A percentile compares a stretch with the other conserved stretches of the same genome.
These are phyloP conservation scores for Catalaphyllia jardinei DNA, from an alignment of 64 coral and sea anemone genomes.

Conservation along the genomic window DNA sequence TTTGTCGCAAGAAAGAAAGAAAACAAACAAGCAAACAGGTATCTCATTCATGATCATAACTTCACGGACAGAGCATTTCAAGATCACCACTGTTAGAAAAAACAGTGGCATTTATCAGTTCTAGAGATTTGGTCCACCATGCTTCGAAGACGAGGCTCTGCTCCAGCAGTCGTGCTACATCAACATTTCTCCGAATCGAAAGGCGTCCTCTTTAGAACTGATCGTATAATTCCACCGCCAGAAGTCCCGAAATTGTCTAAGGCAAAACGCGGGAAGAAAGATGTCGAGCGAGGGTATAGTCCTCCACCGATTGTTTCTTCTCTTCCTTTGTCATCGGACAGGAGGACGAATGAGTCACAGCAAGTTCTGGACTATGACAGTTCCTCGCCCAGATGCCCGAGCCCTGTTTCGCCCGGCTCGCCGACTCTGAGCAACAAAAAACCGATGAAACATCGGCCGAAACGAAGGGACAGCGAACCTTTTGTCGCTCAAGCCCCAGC, in stretches of 20 bases:
- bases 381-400: constrained; percentile 20
- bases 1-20: neutral
- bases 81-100: too few relatives aligned
- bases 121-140: neutral
- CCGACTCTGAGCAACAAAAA: constrained; percentile 4
- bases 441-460: constrained; percentile 15
- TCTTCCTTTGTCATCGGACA: neutral
- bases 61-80: neutral
- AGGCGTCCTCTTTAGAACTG: constrained; percentile 4
- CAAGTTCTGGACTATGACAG: neutral
- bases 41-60: neutral
- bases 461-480: constrained; percentile 58
- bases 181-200: constrained; percentile 75
- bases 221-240: constrained; percentile 19
- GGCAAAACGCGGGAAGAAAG: neutral
- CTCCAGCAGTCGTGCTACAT: constrained; percentile 74
- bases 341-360: neutral
- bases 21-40: neutral
- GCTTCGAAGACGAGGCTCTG: constrained; percentile 76
- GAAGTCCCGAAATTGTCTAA: constrained; percentile 21
- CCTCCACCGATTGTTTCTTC: neutral
- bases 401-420: constrained; percentile 3
- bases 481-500: neutral
- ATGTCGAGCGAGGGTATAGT: constrained; percentile 13
- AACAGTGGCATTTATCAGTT: neutral